These are phyloP conservation scores for Cynaeus angustus DNA, from an alignment of 2,888 invertebrate genomes.

Conservation along the genomic window DNA sequence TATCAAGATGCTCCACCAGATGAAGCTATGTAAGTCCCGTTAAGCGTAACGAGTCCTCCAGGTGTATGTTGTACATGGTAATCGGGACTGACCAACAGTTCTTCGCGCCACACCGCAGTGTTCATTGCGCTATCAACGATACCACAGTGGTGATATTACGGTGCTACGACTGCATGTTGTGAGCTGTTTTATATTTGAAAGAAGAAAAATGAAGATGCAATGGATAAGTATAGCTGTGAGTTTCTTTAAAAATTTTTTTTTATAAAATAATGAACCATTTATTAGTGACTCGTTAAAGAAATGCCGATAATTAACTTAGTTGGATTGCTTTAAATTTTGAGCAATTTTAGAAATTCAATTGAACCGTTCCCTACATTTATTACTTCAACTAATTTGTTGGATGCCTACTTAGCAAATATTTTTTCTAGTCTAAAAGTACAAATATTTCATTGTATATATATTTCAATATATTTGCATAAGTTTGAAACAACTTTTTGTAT, in stretches of 20 bases:
- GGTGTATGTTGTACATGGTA: conserved; percentile 58
- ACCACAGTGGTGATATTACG: conserved; percentile 19
- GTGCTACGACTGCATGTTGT: conserved; percentile 35
- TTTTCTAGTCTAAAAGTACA: too few species aligned
- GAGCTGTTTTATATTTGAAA: conserved; percentile 2
- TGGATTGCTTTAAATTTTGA: too few species aligned
- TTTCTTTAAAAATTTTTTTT: neutral
- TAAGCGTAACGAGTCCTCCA: conserved; percentile 60
- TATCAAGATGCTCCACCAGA: conserved; percentile 48
- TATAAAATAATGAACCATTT: too few species aligned
- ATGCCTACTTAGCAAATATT: too few species aligned
- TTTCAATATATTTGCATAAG: too few species aligned
- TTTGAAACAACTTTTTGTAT: neutral
- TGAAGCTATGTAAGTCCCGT: conserved; percentile 64
- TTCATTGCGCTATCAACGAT: conserved; percentile 40
- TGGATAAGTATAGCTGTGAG: conserved; percentile 38
- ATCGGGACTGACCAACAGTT: conserved; percentile 61
- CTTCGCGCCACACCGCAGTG: conserved; percentile 55
- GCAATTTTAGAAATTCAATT: too few species aligned
- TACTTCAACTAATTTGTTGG: too few species aligned
- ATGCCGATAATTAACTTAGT: too few species aligned
- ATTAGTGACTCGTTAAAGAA: too few species aligned
- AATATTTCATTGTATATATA: too few species aligned
- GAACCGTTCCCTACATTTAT: too few species aligned
- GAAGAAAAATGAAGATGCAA: conserved; percentile 27